Percentiles rank a stretch among this genome's conserved stretches.
Evolutionary conservation across 2,113 vertebrate genomes (phyloP).

Genomic region (Eidolon helvum): DNA sequence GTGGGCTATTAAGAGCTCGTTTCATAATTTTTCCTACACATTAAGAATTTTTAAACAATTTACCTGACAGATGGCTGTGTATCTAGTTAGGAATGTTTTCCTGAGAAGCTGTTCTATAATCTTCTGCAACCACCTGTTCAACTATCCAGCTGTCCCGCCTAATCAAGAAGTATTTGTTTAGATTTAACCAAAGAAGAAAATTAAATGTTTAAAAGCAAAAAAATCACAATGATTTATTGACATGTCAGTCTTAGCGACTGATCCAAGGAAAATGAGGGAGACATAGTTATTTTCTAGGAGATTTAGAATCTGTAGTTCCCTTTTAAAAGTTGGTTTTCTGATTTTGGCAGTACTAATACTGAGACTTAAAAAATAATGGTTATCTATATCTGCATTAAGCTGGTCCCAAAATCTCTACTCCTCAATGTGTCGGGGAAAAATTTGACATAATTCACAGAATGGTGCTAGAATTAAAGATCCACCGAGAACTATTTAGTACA

Average conservation of each 20-base stretch:
- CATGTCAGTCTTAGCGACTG: background rate
- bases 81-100: constrained; percentile 70
- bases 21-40: constrained; percentile 27
- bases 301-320: background rate
- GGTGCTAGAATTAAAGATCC: background rate
- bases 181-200: constrained; percentile 66
- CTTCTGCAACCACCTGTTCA: constrained; percentile 74
- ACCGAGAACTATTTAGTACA: background rate
- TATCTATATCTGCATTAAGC: background rate
- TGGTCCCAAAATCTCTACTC: background rate
- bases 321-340: background rate
- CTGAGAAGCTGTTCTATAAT: constrained; percentile 69
- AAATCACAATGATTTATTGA: background rate
- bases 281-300: background rate
- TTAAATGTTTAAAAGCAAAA: constrained; percentile 60
- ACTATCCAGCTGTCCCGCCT: constrained; percentile 62
- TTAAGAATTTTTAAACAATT: constrained; percentile 57
- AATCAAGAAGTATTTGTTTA: constrained; percentile 73
- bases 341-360: background rate
- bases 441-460: background rate
- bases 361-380: background rate
- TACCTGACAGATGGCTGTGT: constrained; percentile 71
- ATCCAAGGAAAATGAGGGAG: background rate
- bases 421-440: background rate
- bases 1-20: constrained; percentile 37